Evolutionary conservation across 64 coral and sea anemone genomes (phyloP).

Genomic region (Anthopleura sola): DNA sequence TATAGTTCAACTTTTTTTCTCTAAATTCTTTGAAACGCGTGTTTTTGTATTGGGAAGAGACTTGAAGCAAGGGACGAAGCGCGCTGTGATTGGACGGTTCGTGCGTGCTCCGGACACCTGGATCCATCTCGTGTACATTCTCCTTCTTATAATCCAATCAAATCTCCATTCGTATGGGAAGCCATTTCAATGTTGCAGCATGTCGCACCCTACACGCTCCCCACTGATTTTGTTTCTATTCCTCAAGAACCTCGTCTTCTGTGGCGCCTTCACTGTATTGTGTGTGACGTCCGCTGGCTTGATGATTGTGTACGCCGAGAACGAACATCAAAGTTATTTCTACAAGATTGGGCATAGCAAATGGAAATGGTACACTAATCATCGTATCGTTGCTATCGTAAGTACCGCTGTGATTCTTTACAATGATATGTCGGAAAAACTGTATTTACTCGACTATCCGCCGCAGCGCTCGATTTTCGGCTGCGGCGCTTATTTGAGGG

Average conservation of each 20-base stretch:
- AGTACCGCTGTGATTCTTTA: neutral
- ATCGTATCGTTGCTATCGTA: neutral
- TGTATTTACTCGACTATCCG: too few relatives aligned
- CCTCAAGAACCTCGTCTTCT: neutral
- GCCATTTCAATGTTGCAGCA: neutral
- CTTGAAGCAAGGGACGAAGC: too few relatives aligned
- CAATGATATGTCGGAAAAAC: too few relatives aligned
- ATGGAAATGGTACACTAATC: slow-evolving; percentile 8
- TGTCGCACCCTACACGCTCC: neutral
- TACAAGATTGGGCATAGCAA: neutral
- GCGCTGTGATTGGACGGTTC: too few relatives aligned
- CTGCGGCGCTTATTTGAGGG: too few relatives aligned
- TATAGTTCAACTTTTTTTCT: too few relatives aligned
- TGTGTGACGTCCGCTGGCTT: slow-evolving; percentile 9
- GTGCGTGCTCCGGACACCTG: too few relatives aligned
- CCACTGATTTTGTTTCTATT: neutral
- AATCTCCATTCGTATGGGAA: neutral
- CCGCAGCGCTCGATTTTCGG: too few relatives aligned
- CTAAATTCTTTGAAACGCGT: too few relatives aligned
- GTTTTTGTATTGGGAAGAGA: too few relatives aligned
- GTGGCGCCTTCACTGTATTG: neutral
- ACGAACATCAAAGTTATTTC: neutral
- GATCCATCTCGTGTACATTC: too few relatives aligned
- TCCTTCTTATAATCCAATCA: too few relatives aligned
- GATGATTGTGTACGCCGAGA: slow-evolving; percentile 11